Base-by-base conservation (phyloP, 53 echinoderm and acorn worm species). In the Holothuria scabra region DNA sequence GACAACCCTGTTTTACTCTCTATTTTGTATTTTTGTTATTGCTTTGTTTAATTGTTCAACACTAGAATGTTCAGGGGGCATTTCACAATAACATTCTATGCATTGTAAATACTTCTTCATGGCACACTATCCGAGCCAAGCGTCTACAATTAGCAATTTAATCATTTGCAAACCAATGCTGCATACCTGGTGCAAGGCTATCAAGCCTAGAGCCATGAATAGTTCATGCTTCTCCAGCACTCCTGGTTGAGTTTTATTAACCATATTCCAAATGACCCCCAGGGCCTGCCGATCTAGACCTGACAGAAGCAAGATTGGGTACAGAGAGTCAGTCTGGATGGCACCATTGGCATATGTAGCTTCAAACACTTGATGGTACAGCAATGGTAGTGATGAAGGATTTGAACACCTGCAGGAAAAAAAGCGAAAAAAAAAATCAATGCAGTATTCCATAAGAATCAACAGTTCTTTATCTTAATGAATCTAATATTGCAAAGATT, bases 301-400 rank as follows among this genome's bases (percentile, higher is more conserved):
- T 1, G 97, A 97, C 62, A 94, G 87, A 49, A 94, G 85, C 46
- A 97, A 85, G 38, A 97, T 94, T 28, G 94, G 92, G 68, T 94
- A 92, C 14, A 97, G 83, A n/a, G 82, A 86, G 46, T 85, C 85
- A 20, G 97, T 94, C 76, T 94, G 88, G 16, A 97, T 90, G 46
- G 66, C 70, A 59, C 84, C 90, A 10, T 89, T 90, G 20, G 59
- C 66, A 59, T 81, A 56, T 23, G 92, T 92, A 11, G 97, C 97
- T 67, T 97, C 94, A 23, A 93, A 68, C 37, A 97, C 94, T 76
- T 97, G 97, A 16, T 67, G 89, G 58, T 97, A 97, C 44, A 97
- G 38, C 2, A 90, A 62, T 9, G 97, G 97, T 18, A 97, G 69
- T 55, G 65, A 76, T 22, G 87, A 21, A 65, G 90, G 92, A 79